phyloP scores from a whole-genome alignment of 2,888 invertebrate species.

The Pyrrhia umbra region DNA sequence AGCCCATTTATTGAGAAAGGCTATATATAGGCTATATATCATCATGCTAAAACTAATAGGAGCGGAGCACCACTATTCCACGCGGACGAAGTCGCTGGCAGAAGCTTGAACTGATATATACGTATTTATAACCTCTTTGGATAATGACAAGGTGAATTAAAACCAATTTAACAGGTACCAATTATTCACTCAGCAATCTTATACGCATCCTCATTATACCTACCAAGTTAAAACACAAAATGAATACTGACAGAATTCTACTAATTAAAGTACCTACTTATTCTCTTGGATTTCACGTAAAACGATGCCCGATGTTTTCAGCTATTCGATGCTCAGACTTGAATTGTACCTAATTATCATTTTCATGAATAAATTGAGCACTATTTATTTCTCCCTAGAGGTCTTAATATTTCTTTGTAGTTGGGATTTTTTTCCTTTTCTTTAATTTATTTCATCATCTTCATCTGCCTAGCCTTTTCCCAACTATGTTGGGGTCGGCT shows the following conservation, averaged over 20 bases:
- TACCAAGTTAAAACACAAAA: conserved; percentile 8
- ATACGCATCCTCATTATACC: background rate
- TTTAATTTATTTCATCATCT: background rate
- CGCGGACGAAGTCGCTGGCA: too few species aligned
- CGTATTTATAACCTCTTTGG: too few species aligned
- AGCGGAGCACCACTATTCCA: too few species aligned
- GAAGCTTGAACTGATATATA: too few species aligned
- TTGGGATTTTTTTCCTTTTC: background rate
- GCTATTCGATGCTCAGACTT: background rate
- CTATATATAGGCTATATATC: too few species aligned
- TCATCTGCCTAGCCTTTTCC: background rate
- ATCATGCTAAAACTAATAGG: too few species aligned
- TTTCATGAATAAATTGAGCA: conserved; percentile 23
- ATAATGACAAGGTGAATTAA: too few species aligned
- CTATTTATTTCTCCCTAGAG: conserved; percentile 8
- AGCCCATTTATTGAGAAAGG: too few species aligned
- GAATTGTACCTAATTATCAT: conserved; percentile 7
- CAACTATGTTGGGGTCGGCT: too few species aligned
- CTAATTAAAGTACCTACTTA: conserved; percentile 2
- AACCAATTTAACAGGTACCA: too few species aligned
- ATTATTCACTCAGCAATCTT: background rate
- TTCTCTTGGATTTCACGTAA: conserved; percentile 3
- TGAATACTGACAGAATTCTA: conserved; percentile 1
- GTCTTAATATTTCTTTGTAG: background rate
- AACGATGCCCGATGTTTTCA: background rate